Evolutionary conservation across 2,888 invertebrate genomes (phyloP).

Genomic region (Serrognathus titanus): DNA sequence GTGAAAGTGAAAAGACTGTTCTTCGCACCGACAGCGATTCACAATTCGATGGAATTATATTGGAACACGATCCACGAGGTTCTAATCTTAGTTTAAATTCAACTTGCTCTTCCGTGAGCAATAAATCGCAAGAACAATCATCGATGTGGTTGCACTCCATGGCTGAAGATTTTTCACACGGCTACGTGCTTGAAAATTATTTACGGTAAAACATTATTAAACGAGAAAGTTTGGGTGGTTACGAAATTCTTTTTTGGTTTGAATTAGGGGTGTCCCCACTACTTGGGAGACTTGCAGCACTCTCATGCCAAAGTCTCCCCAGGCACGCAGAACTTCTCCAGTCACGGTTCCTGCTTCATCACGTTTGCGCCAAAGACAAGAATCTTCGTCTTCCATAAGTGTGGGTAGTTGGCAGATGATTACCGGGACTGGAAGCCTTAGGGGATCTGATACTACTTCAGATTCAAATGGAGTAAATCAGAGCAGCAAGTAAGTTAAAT

Average conservation of each 20-base stretch:
- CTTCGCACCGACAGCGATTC: constrained; percentile 53
- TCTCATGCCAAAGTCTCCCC: constrained; percentile 38
- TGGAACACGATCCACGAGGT: constrained; percentile 51
- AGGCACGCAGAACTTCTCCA: constrained; percentile 55
- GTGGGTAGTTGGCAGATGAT: constrained; percentile 69
- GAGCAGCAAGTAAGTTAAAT: neutral
- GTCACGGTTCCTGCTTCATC: constrained; percentile 59
- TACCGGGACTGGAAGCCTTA: constrained; percentile 63
- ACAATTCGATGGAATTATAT: constrained; percentile 52
- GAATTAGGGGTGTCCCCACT: constrained; percentile 10
- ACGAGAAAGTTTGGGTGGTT: neutral
- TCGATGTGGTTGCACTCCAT: constrained; percentile 12
- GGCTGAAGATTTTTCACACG: constrained; percentile 9
- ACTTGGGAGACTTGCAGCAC: constrained; percentile 2
- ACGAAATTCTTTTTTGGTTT: neutral
- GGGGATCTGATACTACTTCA: constrained; percentile 52
- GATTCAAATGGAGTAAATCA: constrained; percentile 29
- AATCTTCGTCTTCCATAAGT: constrained; percentile 55
- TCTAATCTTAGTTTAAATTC: constrained; percentile 62
- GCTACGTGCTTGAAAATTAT: constrained; percentile 1
- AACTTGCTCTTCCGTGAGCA: constrained; percentile 56
- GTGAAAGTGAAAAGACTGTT: constrained; percentile 30
- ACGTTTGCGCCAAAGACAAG: constrained; percentile 55
- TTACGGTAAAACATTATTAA: neutral
- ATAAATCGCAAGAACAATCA: constrained; percentile 36